Evolutionary conservation across 2,888 invertebrate genomes (phyloP), one percentile per base, ranked within the genome.

Genomic region (Ptilodon capucinus): DNA sequence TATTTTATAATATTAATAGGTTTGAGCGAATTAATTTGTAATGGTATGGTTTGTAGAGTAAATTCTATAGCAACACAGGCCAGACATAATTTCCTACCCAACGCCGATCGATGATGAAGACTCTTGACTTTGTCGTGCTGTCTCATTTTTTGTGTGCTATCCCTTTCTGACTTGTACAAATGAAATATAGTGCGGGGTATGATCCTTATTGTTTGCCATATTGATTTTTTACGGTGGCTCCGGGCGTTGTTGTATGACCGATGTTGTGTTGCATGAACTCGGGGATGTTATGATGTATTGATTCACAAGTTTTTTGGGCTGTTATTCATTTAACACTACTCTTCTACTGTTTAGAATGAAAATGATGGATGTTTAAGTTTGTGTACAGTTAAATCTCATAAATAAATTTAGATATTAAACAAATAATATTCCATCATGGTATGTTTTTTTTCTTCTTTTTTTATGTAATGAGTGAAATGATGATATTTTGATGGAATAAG

Each of bases 81-180:
- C 48, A 46, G 48, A 43, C 47, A 57, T 67, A 64, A 57, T 68
- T 74, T 68, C 54, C 51, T 61, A 64, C 63, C 60, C 60, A 70
- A 76, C 69, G 67, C 79, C 81, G 89, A 90, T 91, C 91, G 82
- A 91, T 91, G 82, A 69, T 54, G 72, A 76, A 83, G 83, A 88
- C 87, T 89, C 88, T 90, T 91, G 90, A 91, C 86, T 91, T 83
- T 68, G 60, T 75, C 60, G 67, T 63, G 61, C 81, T 71, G 72
- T 81, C 77, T 84, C 82, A 74, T 76, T 78, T 78, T 82, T 79
- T 78, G 58, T 70, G 57, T 75, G 71, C 80, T 74, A 44, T 89
- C 90, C 72, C 81, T 76, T 78, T 90, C 78, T 58, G 62, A 75
- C 84, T 68, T 69, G 69, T 70, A 76, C 68, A 78, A 79, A 79